These are phyloP conservation scores for Falco novaeseelandiae DNA, from an alignment of 2,797 vertebrate species.

Conservation along the genomic window DNA sequence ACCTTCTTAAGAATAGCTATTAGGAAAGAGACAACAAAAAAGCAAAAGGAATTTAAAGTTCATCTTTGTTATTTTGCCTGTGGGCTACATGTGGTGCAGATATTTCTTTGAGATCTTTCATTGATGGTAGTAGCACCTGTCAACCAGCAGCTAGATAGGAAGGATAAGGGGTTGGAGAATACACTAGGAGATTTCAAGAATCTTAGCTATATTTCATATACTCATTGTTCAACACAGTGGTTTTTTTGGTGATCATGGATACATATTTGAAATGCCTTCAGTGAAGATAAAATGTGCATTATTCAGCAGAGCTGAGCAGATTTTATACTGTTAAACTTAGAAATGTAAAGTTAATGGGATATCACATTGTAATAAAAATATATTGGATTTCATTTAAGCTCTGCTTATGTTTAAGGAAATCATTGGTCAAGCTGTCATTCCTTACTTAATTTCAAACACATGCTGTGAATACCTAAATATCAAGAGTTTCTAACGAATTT, in stretches of 20 bases:
- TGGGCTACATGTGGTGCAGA: neutral
- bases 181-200: neutral
- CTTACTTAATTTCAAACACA: neutral
- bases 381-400: neutral
- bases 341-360: neutral
- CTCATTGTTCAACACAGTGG: neutral
- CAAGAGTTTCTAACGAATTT: neutral
- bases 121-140: neutral
- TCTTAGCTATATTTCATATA: neutral
- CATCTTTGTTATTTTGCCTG: neutral
- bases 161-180: neutral
- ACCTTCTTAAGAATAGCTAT: neutral
- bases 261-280: neutral
- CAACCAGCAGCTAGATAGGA: neutral
- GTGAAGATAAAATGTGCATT: neutral
- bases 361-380: neutral
- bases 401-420: neutral
- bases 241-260: neutral
- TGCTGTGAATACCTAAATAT: neutral
- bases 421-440: neutral
- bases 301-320: neutral
- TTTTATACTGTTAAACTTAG: neutral
- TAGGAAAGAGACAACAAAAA: neutral
- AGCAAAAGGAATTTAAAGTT: neutral
- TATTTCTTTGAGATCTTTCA: neutral